phyloP scores from a whole-genome alignment of 53 echinoderm and acorn worm genomes.

The Holothuria leucospilota region DNA sequence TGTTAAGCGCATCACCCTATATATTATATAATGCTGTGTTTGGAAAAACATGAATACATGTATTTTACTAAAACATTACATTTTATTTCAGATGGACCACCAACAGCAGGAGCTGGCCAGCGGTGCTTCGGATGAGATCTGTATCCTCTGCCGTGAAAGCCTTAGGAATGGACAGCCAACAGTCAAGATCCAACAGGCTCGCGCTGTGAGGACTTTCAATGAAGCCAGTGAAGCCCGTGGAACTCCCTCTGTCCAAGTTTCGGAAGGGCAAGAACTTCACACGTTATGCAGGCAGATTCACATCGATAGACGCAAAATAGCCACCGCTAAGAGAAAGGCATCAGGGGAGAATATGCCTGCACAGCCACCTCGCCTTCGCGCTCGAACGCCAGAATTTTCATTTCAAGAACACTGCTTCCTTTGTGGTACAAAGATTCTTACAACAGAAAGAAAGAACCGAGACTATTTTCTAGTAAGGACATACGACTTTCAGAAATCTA shows the following conservation, averaged over 20 bases:
- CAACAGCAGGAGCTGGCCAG: slow-evolving; percentile 31
- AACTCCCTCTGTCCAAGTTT: slow-evolving; percentile 12
- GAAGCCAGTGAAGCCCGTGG: slow-evolving; percentile 23
- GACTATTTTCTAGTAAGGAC: slow-evolving; percentile 40
- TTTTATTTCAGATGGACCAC: slow-evolving; percentile 39
- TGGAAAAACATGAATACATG: slow-evolving; percentile 41
- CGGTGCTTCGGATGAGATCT: slow-evolving; percentile 46
- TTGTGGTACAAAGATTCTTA: slow-evolving; percentile 19
- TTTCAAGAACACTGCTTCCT: too few relatives aligned
- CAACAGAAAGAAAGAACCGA: slow-evolving; percentile 31
- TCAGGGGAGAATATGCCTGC: too few relatives aligned
- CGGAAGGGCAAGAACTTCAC: slow-evolving; percentile 41
- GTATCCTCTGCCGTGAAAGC: slow-evolving; percentile 30
- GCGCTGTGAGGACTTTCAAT: slow-evolving; percentile 23
- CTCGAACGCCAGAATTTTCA: too few relatives aligned
- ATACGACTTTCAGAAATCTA: slow-evolving; percentile 41
- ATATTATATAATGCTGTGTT: slow-evolving; percentile 41
- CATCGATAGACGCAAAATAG: slow-evolving; percentile 31
- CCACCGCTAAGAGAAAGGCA: slow-evolving; percentile 26
- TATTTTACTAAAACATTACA: slow-evolving; percentile 41
- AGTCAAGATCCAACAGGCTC: slow-evolving; percentile 36
- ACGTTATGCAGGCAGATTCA: slow-evolving; percentile 36
- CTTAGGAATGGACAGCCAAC: slow-evolving; percentile 27
- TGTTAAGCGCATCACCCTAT: slow-evolving; percentile 39
- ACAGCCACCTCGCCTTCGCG: too few relatives aligned